Conservation (phyloP, 2,113 vertebrate genomes). For the Microcebus griseorufus region DNA sequence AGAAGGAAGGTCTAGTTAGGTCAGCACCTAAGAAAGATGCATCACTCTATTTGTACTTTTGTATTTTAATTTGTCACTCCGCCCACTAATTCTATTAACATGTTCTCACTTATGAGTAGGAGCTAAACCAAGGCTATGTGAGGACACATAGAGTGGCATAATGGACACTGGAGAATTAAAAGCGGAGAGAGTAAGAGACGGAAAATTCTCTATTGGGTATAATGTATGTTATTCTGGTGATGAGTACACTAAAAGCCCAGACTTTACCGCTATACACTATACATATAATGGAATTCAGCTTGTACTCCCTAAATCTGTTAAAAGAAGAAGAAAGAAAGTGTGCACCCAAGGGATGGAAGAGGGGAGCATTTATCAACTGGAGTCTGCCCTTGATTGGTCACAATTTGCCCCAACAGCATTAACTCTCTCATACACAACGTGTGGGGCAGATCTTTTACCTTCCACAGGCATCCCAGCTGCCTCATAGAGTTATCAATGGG, state of each 20-base stretch:
- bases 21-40: neutral
- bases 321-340: neutral
- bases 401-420: neutral
- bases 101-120: too few relatives aligned
- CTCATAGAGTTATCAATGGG: neutral
- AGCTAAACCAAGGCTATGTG: too few relatives aligned
- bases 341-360: neutral
- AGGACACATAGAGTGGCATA: too few relatives aligned
- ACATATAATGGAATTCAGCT: too few relatives aligned
- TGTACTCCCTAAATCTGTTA: too few relatives aligned
- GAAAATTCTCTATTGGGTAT: too few relatives aligned
- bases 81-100: neutral
- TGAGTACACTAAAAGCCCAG: too few relatives aligned
- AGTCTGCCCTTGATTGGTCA: neutral
- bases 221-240: too few relatives aligned
- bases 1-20: constrained; percentile 2
- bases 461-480: neutral
- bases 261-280: too few relatives aligned
- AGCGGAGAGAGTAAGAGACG: too few relatives aligned
- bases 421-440: neutral
- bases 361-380: neutral
- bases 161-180: too few relatives aligned
- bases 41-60: neutral
- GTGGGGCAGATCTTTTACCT: neutral
- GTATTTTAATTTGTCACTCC: neutral